Evolutionary conservation across 1,140 invertebrate genomes (phyloP).

Genomic region (Lordiphosa stackelbergi): DNA sequence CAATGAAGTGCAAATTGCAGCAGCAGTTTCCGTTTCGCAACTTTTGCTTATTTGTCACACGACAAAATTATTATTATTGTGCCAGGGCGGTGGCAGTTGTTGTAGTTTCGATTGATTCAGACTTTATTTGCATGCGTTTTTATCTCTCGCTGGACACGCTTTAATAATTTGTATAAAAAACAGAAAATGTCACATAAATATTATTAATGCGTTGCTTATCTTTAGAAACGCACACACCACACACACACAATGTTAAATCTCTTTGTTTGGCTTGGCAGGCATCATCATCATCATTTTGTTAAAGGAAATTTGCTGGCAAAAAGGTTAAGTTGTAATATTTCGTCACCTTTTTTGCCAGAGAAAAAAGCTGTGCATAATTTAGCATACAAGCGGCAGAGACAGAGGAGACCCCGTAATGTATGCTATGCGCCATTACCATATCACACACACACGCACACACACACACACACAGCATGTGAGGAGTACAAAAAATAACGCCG

Average conservation of each 20-base stretch:
- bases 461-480: slow-evolving; percentile 11
- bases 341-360: slow-evolving; percentile 58
- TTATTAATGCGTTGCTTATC: slow-evolving; percentile 15
- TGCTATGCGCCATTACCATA: slow-evolving; percentile 64
- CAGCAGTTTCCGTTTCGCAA: slow-evolving; percentile 26
- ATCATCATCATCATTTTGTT: slow-evolving; percentile 61
- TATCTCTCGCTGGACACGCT: too few relatives aligned
- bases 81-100: slow-evolving; percentile 18
- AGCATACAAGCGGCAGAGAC: slow-evolving; percentile 53
- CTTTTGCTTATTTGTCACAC: slow-evolving; percentile 72
- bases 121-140: background rate
- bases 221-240: slow-evolving; percentile 5
- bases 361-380: slow-evolving; percentile 71
- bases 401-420: slow-evolving; percentile 51
- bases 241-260: background rate
- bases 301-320: slow-evolving; percentile 59
- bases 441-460: slow-evolving; percentile 24
- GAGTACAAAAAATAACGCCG: slow-evolving; percentile 40
- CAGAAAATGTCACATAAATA: slow-evolving; percentile 1
- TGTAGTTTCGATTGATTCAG: background rate
- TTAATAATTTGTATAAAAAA: too few relatives aligned
- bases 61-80: slow-evolving; percentile 34
- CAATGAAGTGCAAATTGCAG: slow-evolving; percentile 74
- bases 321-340: slow-evolving; percentile 75
- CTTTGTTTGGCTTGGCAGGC: slow-evolving; percentile 23